These are phyloP conservation scores for Drymonia ruficornis DNA, from an alignment of 2,888 invertebrate species.

Conservation along the genomic window DNA sequence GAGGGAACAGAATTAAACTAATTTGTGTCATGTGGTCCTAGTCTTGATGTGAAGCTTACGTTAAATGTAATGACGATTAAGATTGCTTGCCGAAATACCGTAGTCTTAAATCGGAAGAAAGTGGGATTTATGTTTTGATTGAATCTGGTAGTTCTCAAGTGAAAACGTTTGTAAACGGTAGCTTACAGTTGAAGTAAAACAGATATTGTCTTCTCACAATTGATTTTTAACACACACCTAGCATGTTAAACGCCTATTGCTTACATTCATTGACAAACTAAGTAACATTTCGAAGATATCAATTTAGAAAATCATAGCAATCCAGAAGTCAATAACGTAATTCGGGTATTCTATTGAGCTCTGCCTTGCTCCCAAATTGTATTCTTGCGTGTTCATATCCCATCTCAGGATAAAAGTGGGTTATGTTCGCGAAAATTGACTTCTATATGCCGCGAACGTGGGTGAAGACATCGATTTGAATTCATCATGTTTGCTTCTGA, in stretches of 20 bases:
- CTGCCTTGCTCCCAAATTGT: conserved; percentile 19
- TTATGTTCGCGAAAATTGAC: conserved; percentile 10
- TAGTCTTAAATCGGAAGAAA: no score
- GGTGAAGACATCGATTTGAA: not conserved
- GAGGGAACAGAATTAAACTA: no score
- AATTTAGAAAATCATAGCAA: not conserved
- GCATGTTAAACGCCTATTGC: no score
- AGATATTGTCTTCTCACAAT: no score
- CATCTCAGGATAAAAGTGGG: conserved; percentile 5
- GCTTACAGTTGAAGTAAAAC: no score
- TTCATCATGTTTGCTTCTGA: not conserved
- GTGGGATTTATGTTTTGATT: no score
- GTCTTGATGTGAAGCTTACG: not conserved
- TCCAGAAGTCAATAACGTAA: conserved; percentile 12
- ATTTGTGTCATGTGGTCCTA: not conserved
- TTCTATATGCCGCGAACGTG: conserved; percentile 6
- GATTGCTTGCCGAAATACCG: not conserved
- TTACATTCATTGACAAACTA: no score
- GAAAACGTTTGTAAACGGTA: no score
- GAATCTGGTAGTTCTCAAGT: no score
- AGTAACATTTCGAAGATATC: not conserved
- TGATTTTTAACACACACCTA: no score
- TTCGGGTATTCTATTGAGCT: conserved; percentile 20
- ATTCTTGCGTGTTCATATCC: conserved; percentile 26
- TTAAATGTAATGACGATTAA: not conserved